Evolutionary conservation across 2,888 invertebrate species (phyloP).

Genomic region (Erannis defoliaria): DNA sequence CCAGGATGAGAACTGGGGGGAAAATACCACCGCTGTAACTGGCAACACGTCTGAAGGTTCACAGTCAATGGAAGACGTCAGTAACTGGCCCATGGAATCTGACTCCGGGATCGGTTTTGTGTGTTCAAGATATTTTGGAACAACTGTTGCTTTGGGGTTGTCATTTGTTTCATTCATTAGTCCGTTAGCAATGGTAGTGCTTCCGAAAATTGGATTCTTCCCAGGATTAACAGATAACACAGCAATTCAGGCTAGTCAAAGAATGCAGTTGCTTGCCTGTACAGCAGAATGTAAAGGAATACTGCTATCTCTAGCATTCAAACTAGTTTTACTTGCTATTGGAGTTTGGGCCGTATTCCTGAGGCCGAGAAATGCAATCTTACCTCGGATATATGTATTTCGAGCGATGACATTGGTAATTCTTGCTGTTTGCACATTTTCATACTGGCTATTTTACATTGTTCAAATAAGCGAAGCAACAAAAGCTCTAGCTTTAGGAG

Average conservation of each 20-base stretch:
- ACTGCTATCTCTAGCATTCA: slow-evolving; percentile 95
- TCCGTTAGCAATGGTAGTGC: slow-evolving; percentile 97
- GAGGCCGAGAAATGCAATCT: slow-evolving; percentile 93
- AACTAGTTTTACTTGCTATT: slow-evolving; percentile 94
- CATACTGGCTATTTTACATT: slow-evolving; percentile 99
- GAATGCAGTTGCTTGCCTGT: slow-evolving; percentile 91
- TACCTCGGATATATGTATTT: slow-evolving; percentile 97
- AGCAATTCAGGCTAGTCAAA: slow-evolving; percentile 89
- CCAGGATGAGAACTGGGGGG: slow-evolving; percentile 99
- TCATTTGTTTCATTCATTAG: slow-evolving; percentile 95
- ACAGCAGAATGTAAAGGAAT: slow-evolving; percentile 98
- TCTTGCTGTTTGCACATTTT: slow-evolving; percentile 96
- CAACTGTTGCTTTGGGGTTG: slow-evolving; percentile 92
- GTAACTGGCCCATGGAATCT: slow-evolving; percentile 93
- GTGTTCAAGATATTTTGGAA: slow-evolving; percentile 94
- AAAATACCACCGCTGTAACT: slow-evolving; percentile 98
- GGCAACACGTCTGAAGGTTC: slow-evolving; percentile 98
- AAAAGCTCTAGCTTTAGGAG: slow-evolving; percentile 92
- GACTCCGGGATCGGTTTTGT: slow-evolving; percentile 90
- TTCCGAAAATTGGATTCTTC: slow-evolving; percentile 96
- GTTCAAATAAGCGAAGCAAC: slow-evolving; percentile 95
- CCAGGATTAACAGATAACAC: slow-evolving; percentile 90
- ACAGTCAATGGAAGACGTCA: slow-evolving; percentile 96
- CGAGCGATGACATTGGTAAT: slow-evolving; percentile 95
- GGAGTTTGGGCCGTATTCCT: slow-evolving; percentile 98